These are phyloP conservation scores for Vannuccia rotundouncinata DNA, from an alignment of 2,888 invertebrate genomes.

Conservation along the genomic window DNA sequence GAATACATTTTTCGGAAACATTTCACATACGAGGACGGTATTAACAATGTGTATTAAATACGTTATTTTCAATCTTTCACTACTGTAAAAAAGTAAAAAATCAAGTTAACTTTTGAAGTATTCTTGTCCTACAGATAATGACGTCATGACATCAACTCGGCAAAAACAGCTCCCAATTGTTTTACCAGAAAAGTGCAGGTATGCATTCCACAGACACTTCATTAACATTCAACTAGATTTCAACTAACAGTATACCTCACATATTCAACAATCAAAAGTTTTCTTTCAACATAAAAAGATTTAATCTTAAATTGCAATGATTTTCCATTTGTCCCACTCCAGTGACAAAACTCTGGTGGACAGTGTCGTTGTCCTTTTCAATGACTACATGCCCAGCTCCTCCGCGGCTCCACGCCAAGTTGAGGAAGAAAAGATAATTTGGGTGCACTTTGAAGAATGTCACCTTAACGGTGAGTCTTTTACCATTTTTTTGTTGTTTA, in stretches of 20 bases:
- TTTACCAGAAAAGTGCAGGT: neutral
- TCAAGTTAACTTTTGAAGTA: neutral
- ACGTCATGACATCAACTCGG: neutral
- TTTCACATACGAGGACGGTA: too few relatives aligned
- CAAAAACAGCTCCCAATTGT: neutral
- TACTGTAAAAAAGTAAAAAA: neutral
- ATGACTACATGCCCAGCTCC: neutral
- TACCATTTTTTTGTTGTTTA: too few relatives aligned
- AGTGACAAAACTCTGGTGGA: neutral
- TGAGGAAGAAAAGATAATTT: neutral
- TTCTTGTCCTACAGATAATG: neutral
- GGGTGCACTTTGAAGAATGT: neutral
- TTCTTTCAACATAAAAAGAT: too few relatives aligned
- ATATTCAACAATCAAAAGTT: too few relatives aligned
- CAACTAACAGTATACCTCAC: too few relatives aligned
- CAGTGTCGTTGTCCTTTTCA: neutral
- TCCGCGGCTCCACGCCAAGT: neutral
- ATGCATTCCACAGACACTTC: neutral
- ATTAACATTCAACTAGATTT: too few relatives aligned
- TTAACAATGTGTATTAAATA: too few relatives aligned
- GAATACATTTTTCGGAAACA: too few relatives aligned
- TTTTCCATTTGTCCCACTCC: neutral
- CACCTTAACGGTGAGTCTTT: neutral
- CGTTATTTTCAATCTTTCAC: too few relatives aligned
- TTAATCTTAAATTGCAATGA: too few relatives aligned